Conservation (phyloP, 2,888 invertebrate species). For the Phyllotreta cruciferae region DNA sequence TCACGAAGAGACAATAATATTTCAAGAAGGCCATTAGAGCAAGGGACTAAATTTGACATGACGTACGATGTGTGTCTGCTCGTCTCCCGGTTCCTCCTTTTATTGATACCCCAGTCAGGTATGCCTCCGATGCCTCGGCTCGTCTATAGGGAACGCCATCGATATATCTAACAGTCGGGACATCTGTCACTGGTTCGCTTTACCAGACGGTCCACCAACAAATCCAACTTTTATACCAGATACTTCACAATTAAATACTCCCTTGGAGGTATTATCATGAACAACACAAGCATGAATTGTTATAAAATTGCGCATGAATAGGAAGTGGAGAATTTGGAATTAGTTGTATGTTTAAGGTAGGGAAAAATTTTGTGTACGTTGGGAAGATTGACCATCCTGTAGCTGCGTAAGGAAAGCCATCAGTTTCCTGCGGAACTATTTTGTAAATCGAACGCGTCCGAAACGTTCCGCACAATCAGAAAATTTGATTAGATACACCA, state of each 20-base stretch:
- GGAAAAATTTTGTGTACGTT: too few species aligned
- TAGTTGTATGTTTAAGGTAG: too few species aligned
- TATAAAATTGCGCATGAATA: too few species aligned
- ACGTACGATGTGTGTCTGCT: conserved; percentile 53
- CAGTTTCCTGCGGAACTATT: conserved; percentile 44
- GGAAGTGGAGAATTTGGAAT: too few species aligned
- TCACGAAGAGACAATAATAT: conserved; percentile 52
- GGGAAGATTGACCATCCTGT: background rate
- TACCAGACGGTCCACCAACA: background rate
- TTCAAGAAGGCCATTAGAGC: conserved; percentile 55
- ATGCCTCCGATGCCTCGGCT: conserved; percentile 44
- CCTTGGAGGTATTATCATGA: too few species aligned
- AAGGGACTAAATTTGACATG: conserved; percentile 56
- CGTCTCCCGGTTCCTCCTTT: conserved; percentile 31
- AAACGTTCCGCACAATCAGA: conserved; percentile 44
- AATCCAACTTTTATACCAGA: too few species aligned
- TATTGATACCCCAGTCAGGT: conserved; percentile 57
- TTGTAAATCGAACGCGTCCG: conserved; percentile 50
- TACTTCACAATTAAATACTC: too few species aligned
- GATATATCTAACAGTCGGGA: conserved; percentile 51
- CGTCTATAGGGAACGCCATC: conserved; percentile 53
- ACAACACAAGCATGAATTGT: too few species aligned
- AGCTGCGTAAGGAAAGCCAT: conserved; percentile 47
- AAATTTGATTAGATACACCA: conserved; percentile 41
- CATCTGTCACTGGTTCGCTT: conserved; percentile 53